Conservation (phyloP, 2,797 vertebrate species). For the Coracias cyanogaster region DNA sequence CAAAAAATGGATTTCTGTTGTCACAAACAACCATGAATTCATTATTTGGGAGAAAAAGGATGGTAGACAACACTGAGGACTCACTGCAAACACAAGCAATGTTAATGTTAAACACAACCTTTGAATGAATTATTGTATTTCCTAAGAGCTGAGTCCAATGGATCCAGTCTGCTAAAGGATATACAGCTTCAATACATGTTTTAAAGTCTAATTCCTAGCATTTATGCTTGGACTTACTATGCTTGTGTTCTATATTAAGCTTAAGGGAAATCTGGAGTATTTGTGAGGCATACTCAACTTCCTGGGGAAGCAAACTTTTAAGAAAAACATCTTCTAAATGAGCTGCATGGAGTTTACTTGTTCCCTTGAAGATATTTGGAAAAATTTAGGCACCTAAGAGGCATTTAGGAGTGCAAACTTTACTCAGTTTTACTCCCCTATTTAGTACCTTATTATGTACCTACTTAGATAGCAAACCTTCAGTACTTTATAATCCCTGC, state of each 20-base stretch:
- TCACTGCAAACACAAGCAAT: neutral
- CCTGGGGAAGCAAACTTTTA: neutral
- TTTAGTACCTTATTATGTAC: neutral
- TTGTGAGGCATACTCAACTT: neutral
- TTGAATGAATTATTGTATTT: neutral
- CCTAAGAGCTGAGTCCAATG: neutral
- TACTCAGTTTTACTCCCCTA: neutral
- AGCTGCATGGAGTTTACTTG: neutral
- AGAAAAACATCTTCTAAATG: neutral
- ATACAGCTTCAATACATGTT: neutral
- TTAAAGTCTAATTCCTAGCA: neutral
- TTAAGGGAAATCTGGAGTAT: neutral
- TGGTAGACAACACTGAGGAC: neutral
- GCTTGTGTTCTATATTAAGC: neutral
- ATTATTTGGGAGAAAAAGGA: neutral
- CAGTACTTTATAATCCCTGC: neutral
- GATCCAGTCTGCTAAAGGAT: neutral
- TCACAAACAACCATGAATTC: neutral
- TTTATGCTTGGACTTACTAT: neutral
- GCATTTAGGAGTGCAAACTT: neutral
- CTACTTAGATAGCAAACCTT: neutral
- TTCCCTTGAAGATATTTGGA: neutral
- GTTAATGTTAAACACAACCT: neutral
- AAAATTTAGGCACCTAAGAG: neutral
- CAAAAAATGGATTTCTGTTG: neutral